A percentile compares a stretch with the other conserved stretches of the same genome.
Evolutionary conservation across 2,888 invertebrate genomes (phyloP).

Genomic region (Oscheius sp.): DNA sequence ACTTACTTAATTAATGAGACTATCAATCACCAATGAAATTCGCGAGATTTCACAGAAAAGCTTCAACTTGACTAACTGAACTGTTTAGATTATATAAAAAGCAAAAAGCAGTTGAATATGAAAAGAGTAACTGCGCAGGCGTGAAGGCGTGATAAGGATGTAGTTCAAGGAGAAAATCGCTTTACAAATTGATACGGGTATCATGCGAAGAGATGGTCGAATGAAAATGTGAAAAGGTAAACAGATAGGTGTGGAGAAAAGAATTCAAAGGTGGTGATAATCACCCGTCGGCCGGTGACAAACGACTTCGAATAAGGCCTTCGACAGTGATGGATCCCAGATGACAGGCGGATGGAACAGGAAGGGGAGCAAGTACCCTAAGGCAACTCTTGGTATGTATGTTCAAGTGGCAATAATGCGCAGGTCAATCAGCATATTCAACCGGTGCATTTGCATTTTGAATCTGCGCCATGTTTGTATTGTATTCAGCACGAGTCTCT

Average conservation of each 20-base stretch:
- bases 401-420: constrained; percentile 31
- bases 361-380: background rate
- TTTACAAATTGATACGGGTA: constrained; percentile 27
- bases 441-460: constrained; percentile 26
- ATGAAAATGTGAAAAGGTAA: background rate
- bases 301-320: background rate
- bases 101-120: no score
- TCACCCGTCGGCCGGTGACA: no score
- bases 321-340: background rate
- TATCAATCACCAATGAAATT: no score
- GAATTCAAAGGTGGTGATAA: no score
- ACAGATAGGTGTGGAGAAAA: background rate
- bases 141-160: constrained; percentile 23
- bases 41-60: no score
- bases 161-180: constrained; percentile 27
- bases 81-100: no score
- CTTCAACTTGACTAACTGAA: no score
- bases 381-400: constrained; percentile 8
- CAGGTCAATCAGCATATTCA: constrained; percentile 32
- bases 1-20: no score
- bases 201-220: constrained; percentile 7
- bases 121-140: background rate
- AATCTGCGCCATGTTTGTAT: constrained; percentile 28
- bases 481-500: constrained; percentile 1
- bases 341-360: background rate